A percentile compares a stretch with the other conserved stretches of the same genome.
Evolutionary conservation across 2,797 vertebrate species (phyloP).

Genomic region (Acanthopagrus latus): DNA sequence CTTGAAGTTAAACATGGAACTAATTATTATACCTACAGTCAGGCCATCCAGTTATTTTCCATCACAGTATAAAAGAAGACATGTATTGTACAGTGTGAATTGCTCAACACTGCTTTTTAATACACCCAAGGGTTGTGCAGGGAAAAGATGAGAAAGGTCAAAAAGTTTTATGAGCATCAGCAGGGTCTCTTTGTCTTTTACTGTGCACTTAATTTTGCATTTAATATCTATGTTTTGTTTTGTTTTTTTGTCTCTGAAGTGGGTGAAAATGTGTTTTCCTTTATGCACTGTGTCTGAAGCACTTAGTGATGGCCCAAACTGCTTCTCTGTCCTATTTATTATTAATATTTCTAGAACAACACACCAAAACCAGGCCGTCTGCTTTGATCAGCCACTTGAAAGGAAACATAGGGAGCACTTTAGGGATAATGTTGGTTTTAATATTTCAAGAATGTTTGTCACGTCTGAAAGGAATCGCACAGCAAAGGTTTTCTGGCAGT

Average conservation of each 20-base stretch:
- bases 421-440: slow-evolving; percentile 13
- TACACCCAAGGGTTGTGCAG: neutral
- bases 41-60: slow-evolving; percentile 1
- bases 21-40: neutral
- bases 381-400: slow-evolving; percentile 2
- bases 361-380: slow-evolving; percentile 3
- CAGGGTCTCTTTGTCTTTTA: neutral
- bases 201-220: slow-evolving; percentile 4
- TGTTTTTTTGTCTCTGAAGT: neutral
- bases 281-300: slow-evolving; percentile 4
- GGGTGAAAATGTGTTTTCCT: neutral
- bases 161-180: slow-evolving; percentile 10
- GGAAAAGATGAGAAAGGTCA: neutral
- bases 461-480: slow-evolving; percentile 29
- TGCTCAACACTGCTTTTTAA: neutral
- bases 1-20: slow-evolving; percentile 13
- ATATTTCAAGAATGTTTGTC: slow-evolving; percentile 55
- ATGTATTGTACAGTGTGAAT: neutral
- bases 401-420: slow-evolving; percentile 32
- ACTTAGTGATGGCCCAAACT: neutral
- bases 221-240: slow-evolving; percentile 29
- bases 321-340: slow-evolving; percentile 23
- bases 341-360: slow-evolving; percentile 19
- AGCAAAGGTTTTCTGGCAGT: slow-evolving; percentile 43
- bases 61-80: neutral